phyloP scores from a whole-genome alignment of 2,797 vertebrate genomes.

The Lates japonicus region DNA sequence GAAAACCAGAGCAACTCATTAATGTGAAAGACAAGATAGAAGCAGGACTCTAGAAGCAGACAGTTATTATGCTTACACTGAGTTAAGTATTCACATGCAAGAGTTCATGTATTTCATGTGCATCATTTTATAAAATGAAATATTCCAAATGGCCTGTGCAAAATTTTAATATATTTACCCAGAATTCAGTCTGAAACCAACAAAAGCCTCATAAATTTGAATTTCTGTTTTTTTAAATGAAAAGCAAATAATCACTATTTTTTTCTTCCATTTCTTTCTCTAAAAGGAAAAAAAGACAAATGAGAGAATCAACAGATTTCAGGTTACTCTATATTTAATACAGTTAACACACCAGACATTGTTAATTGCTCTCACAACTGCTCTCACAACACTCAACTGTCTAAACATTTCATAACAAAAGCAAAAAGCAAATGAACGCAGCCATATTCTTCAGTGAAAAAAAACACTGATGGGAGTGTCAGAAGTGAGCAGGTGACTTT shows the following conservation, averaged over 20 bases:
- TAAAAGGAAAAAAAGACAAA: background rate
- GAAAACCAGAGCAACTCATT: background rate
- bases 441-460: background rate
- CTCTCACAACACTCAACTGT: background rate
- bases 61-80: background rate
- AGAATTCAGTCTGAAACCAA: slow-evolving; percentile 1
- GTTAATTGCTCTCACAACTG: background rate
- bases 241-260: background rate
- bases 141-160: background rate
- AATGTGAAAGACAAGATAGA: background rate
- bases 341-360: background rate
- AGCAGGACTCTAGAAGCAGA: no score
- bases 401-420: background rate
- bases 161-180: background rate
- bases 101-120: background rate
- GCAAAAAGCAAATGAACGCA: background rate
- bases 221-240: slow-evolving; percentile 10
- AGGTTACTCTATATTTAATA: background rate
- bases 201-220: background rate
- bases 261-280: background rate
- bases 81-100: background rate
- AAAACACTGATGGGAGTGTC: background rate
- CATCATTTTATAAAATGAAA: background rate
- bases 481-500: background rate
- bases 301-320: background rate